Base-by-base conservation (phyloP, 2,888 invertebrate species). In the Tuberolachnus salignus region DNA sequence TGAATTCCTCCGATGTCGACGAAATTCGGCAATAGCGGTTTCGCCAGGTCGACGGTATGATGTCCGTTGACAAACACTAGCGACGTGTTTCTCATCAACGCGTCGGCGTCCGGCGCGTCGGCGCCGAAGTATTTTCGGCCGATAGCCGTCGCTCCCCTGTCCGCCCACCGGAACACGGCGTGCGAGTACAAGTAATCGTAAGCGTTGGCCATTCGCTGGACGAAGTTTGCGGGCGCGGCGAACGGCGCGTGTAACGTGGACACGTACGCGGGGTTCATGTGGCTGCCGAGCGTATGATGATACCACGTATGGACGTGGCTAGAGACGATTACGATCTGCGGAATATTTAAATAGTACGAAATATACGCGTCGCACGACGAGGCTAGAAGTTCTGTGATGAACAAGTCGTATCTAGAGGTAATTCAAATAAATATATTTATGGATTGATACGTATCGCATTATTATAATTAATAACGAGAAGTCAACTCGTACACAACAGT, bases 181-280 rank as follows among this genome's bases (percentile, higher is more conserved):
- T 81, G 78, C 6, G 78, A 26, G 82, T 86, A 87, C 23, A 85
- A 9, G 1, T 84, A 73, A 21, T 86, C 85, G 4, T 88, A 51
- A 81, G 85, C 84, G 83, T 90, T 91, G 55, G 84, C 84, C 0
- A 88, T 49, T 49, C 88, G 85, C 42, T 85, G 83, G 0, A 82
- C 61, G 42, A 88, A 87, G 53, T 82, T 83, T 87, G 88, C 82
- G 8, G 80, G 72, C 21, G 80, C 81, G 8, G 82, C 72, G 44
- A 73, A 82, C 13, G 81, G 80, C 10, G 81, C 49, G 21, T 82
- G 81, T n/a, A 72, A 81, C 53, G 81, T 82, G 21, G 82, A 78
- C 11, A 83, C 67, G 80, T 82, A 82, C 0, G 83, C 72, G 1
- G 83, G 83, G 21, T 83, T 82, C 63, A 82, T 82, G 13, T 82